Base-by-base conservation (phyloP, 2,888 invertebrate species). In the Cerastis leucographa region DNA sequence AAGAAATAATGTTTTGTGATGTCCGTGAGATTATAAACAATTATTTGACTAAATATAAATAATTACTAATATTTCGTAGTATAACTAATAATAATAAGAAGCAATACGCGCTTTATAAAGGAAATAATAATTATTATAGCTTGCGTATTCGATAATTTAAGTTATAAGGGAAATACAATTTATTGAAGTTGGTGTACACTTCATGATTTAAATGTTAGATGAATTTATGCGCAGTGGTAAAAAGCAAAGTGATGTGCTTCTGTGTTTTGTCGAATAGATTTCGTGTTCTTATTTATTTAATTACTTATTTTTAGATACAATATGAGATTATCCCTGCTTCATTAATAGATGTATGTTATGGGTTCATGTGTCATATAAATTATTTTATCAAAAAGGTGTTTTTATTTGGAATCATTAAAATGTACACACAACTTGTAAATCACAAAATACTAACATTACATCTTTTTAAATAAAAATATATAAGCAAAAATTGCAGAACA, bases 1-100 rank as follows among this genome's bases (percentile, higher is more conserved):
- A 78, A 76, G 42, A 76, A 78, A 67, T 72, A 66, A 69, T 61
- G 42, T 74, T 83, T 84, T 76, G 61, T 84, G 74, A 74, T 84
- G 29, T 71, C 29, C 42, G 84, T 89, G 90, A 90, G 88, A 91
- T 90, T 90, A 89, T 85, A 88, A 90, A 90, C 80, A 89, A 89
- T 90, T 89, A 75, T 88, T 91, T 90, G 61, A 86, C 88, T 92
- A 90, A 86, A 89, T 87, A 91, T 90, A 91, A 91, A 90, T 90
- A 91, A 90, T 89, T 81, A 87, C 80, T 88, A 90, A 80, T 85
- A 84, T 85, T 88, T 81, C 84, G 71, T 78, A 73, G 25, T 83
- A 84, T 77, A 88, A 87, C 83, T 87, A 85, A 84, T 83, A 87
- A 64, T 82, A 82, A 78, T 86, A 87, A 85, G 75, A 85, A 86